phyloP scores from a whole-genome alignment of 2,888 invertebrate species.

The Branchipolynoe longqiensis region DNA sequence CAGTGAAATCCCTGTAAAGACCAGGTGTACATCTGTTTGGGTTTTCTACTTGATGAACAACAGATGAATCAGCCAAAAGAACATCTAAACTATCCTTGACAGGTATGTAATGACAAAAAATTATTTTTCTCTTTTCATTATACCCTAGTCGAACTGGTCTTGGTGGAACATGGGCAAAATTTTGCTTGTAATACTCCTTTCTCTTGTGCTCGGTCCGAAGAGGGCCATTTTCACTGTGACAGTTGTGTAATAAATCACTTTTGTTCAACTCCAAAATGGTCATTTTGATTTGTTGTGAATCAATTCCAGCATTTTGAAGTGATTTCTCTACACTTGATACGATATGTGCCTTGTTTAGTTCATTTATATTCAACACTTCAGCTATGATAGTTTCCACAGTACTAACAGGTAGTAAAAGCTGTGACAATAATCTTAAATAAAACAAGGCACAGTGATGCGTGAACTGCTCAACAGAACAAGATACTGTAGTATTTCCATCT shows the following conservation, averaged over 20 bases:
- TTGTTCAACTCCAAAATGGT: not conserved
- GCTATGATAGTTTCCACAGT: not conserved
- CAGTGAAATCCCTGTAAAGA: not conserved
- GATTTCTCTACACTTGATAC: not conserved
- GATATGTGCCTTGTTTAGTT: not conserved
- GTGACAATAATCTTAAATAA: not conserved
- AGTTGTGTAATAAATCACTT: not conserved
- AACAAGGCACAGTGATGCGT: not conserved
- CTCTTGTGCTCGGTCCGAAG: not conserved
- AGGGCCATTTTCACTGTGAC: not conserved
- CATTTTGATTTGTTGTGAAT: not conserved
- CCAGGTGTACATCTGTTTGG: not conserved
- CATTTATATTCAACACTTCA: not conserved
- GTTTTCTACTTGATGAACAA: not conserved
- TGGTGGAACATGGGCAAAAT: slow-evolving; percentile 1
- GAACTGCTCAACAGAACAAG: not conserved
- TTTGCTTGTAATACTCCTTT: not conserved
- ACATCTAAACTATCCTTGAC: not conserved
- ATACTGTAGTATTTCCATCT: not conserved
- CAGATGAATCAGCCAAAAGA: not conserved
- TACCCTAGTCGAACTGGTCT: not conserved
- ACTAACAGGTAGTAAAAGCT: not conserved
- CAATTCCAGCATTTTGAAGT: not conserved
- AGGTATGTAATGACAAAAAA: not conserved
- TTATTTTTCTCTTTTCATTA: not conserved